Base-by-base conservation (phyloP, 2,888 invertebrate genomes). In the Zygaena filipendulae region DNA sequence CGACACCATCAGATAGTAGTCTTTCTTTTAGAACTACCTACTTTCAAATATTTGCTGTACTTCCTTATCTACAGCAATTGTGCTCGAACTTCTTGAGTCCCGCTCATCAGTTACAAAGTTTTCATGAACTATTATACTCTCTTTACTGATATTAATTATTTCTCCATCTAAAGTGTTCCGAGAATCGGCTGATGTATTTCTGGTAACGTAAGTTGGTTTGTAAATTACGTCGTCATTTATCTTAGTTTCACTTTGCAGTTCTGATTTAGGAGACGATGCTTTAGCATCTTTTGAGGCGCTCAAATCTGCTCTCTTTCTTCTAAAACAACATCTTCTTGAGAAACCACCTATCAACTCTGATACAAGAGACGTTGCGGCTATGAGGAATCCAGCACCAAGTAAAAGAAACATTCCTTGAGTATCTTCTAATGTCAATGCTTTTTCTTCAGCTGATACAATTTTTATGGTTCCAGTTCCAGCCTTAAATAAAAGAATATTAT, bases 361-460 rank as follows among this genome's bases (percentile, higher is more conserved):
- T 8, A 86, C 43, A 6, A 91, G 61, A 3, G 85, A 83, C 3
- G 83, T 66, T 0, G 77, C 82, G 3, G 86, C 90, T 13, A 87
- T 50, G 0, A 87, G 49, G 49, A 88, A 87, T 0, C 92, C 92
- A 21, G 85, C 82, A 3, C 79, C 88, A 40, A 91, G 70, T 1
- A 92, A 71, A 3, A 91, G 60, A 49, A 91, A 91, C 88, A 91
- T 91, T 6, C 92, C 92, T 63, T 90, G 90, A 0, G 90, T 90
- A 38, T 92, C 92, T 46, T 88, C 90, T 14, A 91, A 66, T 1
- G 87, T 87, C n/a, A 92, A 56, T 11, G 88, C 87, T 36, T 89
- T 82, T 51, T 92, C 91, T 58, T 88, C 86, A 12, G 83, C 75
- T 21, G 68, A 59, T 5, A 64, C 42, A 11, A 68, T 61, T 25